Evolutionary conservation across 2,797 vertebrate species (phyloP).

Genomic region (Chelonia mydas): DNA sequence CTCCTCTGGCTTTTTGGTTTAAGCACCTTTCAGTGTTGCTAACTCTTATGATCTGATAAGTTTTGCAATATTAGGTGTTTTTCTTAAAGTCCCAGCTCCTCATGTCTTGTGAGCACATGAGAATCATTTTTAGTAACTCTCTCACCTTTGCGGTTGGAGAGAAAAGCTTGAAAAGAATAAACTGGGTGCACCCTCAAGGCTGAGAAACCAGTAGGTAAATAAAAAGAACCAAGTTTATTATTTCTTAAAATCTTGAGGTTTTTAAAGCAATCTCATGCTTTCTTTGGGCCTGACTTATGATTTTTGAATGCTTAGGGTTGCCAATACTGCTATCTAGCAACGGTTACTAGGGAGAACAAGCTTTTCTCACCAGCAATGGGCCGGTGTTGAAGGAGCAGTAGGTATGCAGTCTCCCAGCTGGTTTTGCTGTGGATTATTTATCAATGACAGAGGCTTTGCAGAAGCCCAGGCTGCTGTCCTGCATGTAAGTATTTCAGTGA

Average conservation of each 20-base stretch:
- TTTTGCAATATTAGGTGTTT: neutral
- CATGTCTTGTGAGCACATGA: neutral
- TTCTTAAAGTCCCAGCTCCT: neutral
- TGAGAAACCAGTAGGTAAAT: neutral
- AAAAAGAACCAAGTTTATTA: neutral
- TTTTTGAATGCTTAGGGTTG: neutral
- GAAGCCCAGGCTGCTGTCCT: constrained; percentile 53
- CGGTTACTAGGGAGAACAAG: constrained; percentile 24
- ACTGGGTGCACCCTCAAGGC: neutral
- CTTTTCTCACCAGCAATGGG: constrained; percentile 23
- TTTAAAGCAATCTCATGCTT: neutral
- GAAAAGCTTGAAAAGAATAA: neutral
- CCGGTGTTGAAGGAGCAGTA: constrained; percentile 38
- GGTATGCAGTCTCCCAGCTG: constrained; percentile 11
- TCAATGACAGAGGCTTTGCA: constrained; percentile 39
- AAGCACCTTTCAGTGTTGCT: neutral
- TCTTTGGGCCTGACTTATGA: neutral
- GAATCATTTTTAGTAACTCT: neutral
- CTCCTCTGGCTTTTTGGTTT: neutral
- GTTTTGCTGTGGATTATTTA: constrained; percentile 63
- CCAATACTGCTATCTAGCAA: constrained; percentile 7
- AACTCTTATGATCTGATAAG: neutral
- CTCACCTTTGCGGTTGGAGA: neutral
- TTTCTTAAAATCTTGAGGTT: neutral
- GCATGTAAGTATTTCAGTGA: constrained; percentile 38